Conservation (phyloP, 2,888 invertebrate species). For the Trissonchulus sp. region DNA sequence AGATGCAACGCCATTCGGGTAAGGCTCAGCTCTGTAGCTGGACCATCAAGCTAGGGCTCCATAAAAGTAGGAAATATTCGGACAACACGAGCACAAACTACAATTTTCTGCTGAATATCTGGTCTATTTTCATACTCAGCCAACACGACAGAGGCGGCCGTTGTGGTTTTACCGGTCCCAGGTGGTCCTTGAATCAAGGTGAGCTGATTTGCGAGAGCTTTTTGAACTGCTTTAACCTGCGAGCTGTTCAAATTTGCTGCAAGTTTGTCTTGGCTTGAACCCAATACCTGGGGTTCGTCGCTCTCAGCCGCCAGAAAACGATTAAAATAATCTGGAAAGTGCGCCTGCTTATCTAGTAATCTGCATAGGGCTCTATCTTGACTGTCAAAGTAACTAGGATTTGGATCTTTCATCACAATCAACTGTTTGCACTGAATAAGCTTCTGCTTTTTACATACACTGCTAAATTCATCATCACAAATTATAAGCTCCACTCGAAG, state of each 20-base stretch:
- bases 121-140: not conserved
- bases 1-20: not conserved
- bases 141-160: not conserved
- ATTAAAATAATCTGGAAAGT: not conserved
- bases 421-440: too few species aligned
- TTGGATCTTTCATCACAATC: too few species aligned
- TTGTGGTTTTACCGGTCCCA: constrained; percentile 9
- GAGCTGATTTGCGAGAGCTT: not conserved
- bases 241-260: constrained; percentile 2
- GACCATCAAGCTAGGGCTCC: not conserved
- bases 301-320: not conserved
- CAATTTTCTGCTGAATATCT: too few species aligned
- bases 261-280: too few species aligned
- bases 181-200: constrained; percentile 10
- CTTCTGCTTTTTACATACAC: too few species aligned
- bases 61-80: not conserved
- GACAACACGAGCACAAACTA: too few species aligned
- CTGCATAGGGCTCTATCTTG: not conserved
- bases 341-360: not conserved
- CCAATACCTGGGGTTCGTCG: not conserved
- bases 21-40: not conserved
- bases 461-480: too few species aligned
- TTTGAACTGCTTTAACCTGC: not conserved
- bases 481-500: too few species aligned
- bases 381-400: not conserved